These are phyloP conservation scores for Etheostoma perlongum DNA, from an alignment of 2,797 vertebrate species.

Conservation along the genomic window DNA sequence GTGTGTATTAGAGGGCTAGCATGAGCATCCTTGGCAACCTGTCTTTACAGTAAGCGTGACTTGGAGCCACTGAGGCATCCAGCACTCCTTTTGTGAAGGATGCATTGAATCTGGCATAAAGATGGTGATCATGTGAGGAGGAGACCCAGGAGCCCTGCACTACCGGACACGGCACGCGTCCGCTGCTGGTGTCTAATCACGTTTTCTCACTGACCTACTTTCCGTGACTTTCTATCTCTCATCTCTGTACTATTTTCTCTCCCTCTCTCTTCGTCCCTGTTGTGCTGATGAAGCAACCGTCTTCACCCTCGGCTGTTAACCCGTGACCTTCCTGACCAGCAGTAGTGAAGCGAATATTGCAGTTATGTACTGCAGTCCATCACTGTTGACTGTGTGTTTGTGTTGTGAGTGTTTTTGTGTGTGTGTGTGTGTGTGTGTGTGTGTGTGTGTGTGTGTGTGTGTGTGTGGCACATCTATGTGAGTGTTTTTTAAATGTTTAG, in stretches of 20 bases:
- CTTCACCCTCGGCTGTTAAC: conserved; percentile 57
- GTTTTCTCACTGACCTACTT: conserved; percentile 76
- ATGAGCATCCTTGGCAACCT: conserved; percentile 68
- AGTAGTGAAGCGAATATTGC: conserved; percentile 39
- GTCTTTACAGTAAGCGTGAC: conserved; percentile 56
- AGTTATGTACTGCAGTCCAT: conserved; percentile 11
- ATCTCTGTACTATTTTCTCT: conserved; percentile 26
- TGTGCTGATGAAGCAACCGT: conserved; percentile 71
- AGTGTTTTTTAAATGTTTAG: not conserved
- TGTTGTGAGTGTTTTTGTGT: not conserved
- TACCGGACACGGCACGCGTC: conserved; percentile 2
- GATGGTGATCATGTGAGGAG: conserved; percentile 11
- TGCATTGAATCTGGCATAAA: not conserved
- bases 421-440: not conserved
- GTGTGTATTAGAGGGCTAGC: conserved; percentile 41
- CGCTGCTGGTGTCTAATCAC: conserved; percentile 56
- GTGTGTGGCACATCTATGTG: not conserved
- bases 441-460: not conserved
- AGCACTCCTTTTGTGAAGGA: conserved; percentile 10
- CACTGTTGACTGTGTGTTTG: not conserved
- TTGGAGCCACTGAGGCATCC: conserved; percentile 39
- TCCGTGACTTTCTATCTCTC: conserved; percentile 56
- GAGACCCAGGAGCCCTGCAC: conserved; percentile 16
- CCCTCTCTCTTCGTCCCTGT: conserved; percentile 37
- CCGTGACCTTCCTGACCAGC: conserved; percentile 51